Evolutionary conservation across 2,113 vertebrate species (phyloP), one percentile per base, ranked within the genome.

Genomic region (Clarias macrocephalus): DNA sequence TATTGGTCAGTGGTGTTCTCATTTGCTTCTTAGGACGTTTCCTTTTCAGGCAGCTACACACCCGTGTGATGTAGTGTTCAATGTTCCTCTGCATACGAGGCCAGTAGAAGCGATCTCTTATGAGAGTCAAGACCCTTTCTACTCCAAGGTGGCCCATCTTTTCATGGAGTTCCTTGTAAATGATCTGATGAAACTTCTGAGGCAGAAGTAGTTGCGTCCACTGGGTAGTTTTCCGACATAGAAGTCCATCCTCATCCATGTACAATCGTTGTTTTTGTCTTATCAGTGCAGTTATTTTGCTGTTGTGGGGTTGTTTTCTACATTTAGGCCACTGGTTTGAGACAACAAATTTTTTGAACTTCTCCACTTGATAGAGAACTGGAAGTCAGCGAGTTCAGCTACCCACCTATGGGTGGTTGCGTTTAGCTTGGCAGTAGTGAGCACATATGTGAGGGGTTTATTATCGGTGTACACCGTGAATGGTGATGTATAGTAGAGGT

Each of bases 151-250:
- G 18, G 2, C 28, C 68, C 15, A 37, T 72, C 6, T 37, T 6
- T 3, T 72, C 16, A 42, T 42, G 42, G 5, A 42, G 42, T 42
- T 5, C 42, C 5, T 42, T 42, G 42, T 42, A 42, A 42, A 42
- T 42, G 42, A 42, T 3, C 42, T 42, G 42, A 42, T 42, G 42
- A 42, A 42, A 42, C 42, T 42, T 42, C 5, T 42, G 42, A 42
- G 42, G 42, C 42, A 42, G 42, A 42, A 5, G 42, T 42, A 42
- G 42, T 42, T 42, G 13, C 1, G 15, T 6, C 0, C 4, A 0
- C 1, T 4, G 9, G 1, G 30, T 18, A 1, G 18, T 73, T 12
- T 19, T 28, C 1, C 3, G 1, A n/a, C 3, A 6, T 3, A 37
- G 68, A 5, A 42, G 42, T 42, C 42, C 42, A 42, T 42, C 42